Evolutionary conservation across 2,113 vertebrate genomes (phyloP).

Genomic region (Terrapene triunguis): DNA sequence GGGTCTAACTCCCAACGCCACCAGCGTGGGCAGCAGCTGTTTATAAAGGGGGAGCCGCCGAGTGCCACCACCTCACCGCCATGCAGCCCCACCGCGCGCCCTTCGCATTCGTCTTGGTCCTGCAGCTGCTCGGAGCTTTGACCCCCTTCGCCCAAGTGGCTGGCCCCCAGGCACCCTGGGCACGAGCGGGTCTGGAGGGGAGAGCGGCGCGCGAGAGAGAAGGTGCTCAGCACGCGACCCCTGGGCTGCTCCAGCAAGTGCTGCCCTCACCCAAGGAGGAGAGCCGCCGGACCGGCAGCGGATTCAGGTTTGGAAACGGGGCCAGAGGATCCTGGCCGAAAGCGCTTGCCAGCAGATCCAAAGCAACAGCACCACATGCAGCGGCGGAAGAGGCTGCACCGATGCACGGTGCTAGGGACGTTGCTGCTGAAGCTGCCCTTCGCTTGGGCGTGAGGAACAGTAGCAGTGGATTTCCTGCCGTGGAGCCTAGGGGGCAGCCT

Average conservation of each 20-base stretch:
- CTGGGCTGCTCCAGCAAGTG: background rate
- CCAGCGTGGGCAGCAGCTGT: constrained; percentile 48
- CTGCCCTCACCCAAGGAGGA: background rate
- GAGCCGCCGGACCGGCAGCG: background rate
- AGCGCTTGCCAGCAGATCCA: background rate
- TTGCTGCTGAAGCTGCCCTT: no score
- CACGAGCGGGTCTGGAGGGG: background rate
- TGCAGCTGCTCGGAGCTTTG: constrained; percentile 61
- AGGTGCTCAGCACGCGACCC: background rate
- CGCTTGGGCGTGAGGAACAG: background rate
- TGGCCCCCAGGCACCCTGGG: background rate
- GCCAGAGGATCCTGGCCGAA: background rate
- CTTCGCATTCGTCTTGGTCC: constrained; percentile 34
- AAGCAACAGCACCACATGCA: background rate
- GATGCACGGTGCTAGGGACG: background rate
- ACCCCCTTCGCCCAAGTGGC: constrained; percentile 20
- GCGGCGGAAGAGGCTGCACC: background rate
- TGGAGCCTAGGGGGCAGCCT: background rate
- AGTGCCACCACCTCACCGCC: background rate
- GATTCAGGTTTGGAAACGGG: background rate
- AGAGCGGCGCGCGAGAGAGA: background rate
- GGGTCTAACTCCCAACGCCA: constrained; percentile 30
- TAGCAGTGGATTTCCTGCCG: background rate
- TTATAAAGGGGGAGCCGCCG: constrained; percentile 2
- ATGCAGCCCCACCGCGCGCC: constrained; percentile 63